Evolutionary conservation across 2,888 invertebrate species (phyloP), one percentile per base, ranked within the genome.

Genomic region (Schrankia costaestrigalis): DNA sequence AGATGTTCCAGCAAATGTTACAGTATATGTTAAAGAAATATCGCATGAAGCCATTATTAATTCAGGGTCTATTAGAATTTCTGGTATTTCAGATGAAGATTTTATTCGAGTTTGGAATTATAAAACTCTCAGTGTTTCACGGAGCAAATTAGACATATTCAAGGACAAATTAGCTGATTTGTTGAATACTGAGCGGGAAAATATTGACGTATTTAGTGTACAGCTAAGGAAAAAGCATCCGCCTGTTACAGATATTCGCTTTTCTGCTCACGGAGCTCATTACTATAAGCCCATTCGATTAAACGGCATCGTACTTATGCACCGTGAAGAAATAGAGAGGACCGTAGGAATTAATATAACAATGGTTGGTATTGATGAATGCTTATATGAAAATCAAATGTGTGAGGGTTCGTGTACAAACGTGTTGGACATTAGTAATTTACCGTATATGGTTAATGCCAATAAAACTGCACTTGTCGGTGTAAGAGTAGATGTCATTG

Each of bases 341-440:
- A 94, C 94, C 46, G 95, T 98, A n/a, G 97, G 97, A 24, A 95
- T 98, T 43, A 97, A 96, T 71, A 97, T 98, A 40, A 96, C 96
- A 8, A 97, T 98, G 97, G 97, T 99, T 10, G 98, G 98, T 45
- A 98, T 99, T 56, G 98, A 97, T 66, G 97, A 97, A 85, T 97
- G 97, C 76, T 89, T 97, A 43, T 96, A 97, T 74, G 97, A 97
- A 89, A 97, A 97, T 73, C 94, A 95, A 74, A 95, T 95, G 91
- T 97, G 97, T 78, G 97, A 97, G 83, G 97, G 97, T 7, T 97
- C 98, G 34, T 99, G 98, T 78, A 97, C 97, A 11, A 98, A 98
- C 79, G 92, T 93, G 10, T 89, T 98, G 46, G 95, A 96, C 68
- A 96, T 96, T 56, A 96, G 95, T 72, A 93, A 94, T 56, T 87